phyloP scores from a whole-genome alignment of 2,797 vertebrate species.

The Neosalanx taihuensis region DNA sequence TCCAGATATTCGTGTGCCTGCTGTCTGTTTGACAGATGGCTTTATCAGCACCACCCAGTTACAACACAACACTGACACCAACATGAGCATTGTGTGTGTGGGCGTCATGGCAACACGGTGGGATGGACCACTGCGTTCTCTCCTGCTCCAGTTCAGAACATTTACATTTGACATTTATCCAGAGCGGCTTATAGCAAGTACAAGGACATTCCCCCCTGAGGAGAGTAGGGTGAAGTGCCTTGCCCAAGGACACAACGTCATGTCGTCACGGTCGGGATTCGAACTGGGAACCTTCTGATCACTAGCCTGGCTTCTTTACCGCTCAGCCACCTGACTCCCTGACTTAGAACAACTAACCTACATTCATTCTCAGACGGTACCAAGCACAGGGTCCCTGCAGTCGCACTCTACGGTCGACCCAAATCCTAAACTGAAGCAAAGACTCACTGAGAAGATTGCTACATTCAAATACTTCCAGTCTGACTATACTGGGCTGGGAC shows the following conservation, averaged over 20 bases:
- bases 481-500: background rate
- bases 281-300: too few species aligned
- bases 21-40: constrained; percentile 19
- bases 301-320: too few species aligned
- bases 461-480: background rate
- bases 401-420: background rate
- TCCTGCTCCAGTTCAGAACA: constrained; percentile 1
- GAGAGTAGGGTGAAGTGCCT: too few species aligned
- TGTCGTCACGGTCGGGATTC: too few species aligned
- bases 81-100: background rate
- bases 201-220: too few species aligned
- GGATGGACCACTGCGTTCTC: constrained; percentile 21
- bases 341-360: constrained; percentile 23
- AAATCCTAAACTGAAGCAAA: background rate
- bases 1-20: constrained; percentile 26
- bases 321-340: too few species aligned
- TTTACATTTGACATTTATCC: too few species aligned
- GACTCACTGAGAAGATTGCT: background rate
- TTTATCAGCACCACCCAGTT: constrained; percentile 21
- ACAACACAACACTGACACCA: too few species aligned
- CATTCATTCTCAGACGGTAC: constrained; percentile 17
- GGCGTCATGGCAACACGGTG: background rate
- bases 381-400: background rate
- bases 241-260: too few species aligned
- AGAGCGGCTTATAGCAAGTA: too few species aligned